Evolutionary conservation across 2,113 vertebrate genomes (phyloP).

Genomic region (Isichthys henryi): DNA sequence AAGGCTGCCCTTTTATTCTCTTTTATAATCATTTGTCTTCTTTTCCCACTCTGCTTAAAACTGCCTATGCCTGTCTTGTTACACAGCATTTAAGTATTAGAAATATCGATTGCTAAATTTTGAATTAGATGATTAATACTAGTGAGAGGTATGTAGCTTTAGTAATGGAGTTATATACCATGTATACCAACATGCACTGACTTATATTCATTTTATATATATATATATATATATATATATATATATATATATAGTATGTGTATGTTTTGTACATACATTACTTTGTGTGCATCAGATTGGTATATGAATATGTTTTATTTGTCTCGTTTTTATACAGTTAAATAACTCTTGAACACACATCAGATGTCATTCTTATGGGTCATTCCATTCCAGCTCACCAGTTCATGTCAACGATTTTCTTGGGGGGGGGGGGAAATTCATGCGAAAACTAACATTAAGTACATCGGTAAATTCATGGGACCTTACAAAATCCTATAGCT

Average conservation of each 20-base stretch:
- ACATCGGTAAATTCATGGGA: background rate
- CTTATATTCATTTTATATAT: background rate
- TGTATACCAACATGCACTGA: background rate
- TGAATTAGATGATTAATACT: background rate
- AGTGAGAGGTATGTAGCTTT: background rate
- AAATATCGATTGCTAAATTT: background rate
- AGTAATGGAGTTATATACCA: background rate
- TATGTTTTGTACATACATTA: background rate
- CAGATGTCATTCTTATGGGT: background rate
- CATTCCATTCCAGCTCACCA: background rate
- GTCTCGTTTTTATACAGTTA: background rate
- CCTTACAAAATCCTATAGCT: background rate
- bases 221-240: background rate
- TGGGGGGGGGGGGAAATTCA: background rate
- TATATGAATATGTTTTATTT: background rate
- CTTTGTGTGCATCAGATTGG: background rate
- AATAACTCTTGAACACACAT: background rate
- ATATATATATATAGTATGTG: background rate
- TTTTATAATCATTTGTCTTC: background rate
- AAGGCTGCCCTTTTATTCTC: constrained; percentile 10
- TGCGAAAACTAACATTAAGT: background rate
- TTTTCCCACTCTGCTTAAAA: constrained; percentile 1
- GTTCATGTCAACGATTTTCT: background rate
- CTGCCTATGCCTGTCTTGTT: background rate
- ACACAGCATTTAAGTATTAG: background rate